Conservation (phyloP, 2,888 invertebrate genomes). For the Galerucella pusilla region DNA sequence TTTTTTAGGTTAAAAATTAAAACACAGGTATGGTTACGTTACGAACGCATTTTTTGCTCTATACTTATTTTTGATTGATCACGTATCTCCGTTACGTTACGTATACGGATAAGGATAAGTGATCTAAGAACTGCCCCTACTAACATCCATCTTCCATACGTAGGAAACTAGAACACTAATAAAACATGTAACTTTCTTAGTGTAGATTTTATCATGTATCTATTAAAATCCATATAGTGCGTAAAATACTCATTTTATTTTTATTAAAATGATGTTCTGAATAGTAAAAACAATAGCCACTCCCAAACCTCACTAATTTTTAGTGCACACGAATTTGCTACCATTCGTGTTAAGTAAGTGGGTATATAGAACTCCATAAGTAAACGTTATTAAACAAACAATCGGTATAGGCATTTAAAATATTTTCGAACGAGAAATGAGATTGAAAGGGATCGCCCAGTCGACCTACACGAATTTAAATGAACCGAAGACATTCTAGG, state of each 20-base stretch:
- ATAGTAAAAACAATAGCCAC: slow-evolving; percentile 42
- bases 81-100: too few species aligned
- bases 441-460: slow-evolving; percentile 28
- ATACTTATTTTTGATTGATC: too few species aligned
- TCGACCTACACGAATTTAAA: slow-evolving; percentile 27
- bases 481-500: slow-evolving; percentile 21
- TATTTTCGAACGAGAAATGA: slow-evolving; percentile 19
- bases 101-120: too few species aligned
- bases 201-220: neutral
- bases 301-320: slow-evolving; percentile 43
- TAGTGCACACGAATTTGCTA: slow-evolving; percentile 42
- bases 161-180: too few species aligned
- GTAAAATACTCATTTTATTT: neutral
- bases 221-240: neutral
- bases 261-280: slow-evolving; percentile 31
- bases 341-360: slow-evolving; percentile 35
- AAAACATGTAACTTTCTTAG: neutral
- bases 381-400: slow-evolving; percentile 10
- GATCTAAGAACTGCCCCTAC: too few species aligned
- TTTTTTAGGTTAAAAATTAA: too few species aligned
- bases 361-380: slow-evolving; percentile 37
- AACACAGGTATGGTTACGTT: too few species aligned
- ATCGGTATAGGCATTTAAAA: slow-evolving; percentile 22
- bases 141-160: too few species aligned
- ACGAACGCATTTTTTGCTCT: too few species aligned